Base-by-base conservation (phyloP, 2,797 vertebrate genomes). In the Tolypeutes matacus region DNA sequence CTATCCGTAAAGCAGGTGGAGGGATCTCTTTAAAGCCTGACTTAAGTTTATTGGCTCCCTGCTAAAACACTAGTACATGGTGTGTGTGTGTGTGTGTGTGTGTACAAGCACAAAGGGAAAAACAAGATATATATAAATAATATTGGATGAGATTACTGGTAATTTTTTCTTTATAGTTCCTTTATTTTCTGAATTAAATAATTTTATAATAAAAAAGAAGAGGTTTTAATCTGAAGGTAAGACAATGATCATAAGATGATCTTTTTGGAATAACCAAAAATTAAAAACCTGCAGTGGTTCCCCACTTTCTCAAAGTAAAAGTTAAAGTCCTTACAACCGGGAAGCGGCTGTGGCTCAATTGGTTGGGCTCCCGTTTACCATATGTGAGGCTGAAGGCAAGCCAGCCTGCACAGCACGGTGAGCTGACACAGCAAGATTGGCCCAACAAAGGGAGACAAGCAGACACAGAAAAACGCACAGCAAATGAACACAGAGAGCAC, bases 241-340 rank as follows among this genome's bases (percentile, higher is more conserved):
- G 83, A 72, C 39, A 75, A 89, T 53, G 25, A 62, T 58, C 42
- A 39, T 36, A 65, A 65, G 58, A 53, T 60, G 39, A 62, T 46
- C 23, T 78, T 94, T 78, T 12, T 53, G 64, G 31, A 91, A 75
- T 86, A 89, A 60, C 20, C 14, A 39, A 89, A 92, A 87, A 36
- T 51, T 65, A 39, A 85, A 95, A 80, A 15, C 39, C 64, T 67
- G 76, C 14, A n/a, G 39, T 29, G 13, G 73, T 49, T 89, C 20
- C 27, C 51, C 31, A 84, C 36, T 92, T 89, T 73, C 65, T 78
- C 60, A 46, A 97, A 87, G n/a, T 51, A 86, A 95, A 95, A 89
- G 27, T 2, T 53, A 14, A 92, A 88, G 36, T 91, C 34, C 36
- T 39, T 29, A 39, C 7, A 62, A 49, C 9, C n/a, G n/a, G n/a